Base-by-base conservation (phyloP, 2,888 invertebrate species). In the Coelogynopora nodosa region DNA sequence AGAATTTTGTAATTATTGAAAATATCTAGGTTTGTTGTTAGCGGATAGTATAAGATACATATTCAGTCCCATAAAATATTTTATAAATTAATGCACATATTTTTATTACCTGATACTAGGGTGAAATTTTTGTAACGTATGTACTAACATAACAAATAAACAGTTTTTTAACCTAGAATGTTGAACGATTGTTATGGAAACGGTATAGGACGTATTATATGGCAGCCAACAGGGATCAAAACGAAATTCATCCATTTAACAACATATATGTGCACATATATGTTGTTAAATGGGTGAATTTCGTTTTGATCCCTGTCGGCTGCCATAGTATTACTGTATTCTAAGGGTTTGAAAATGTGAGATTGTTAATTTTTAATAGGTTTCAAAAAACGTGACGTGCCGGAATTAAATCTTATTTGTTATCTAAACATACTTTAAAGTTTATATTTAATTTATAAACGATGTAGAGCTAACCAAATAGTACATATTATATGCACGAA, bases 31-130 rank as follows among this genome's bases (percentile, higher is more conserved):
- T 23, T 74, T 74, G 23, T 13, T 74, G 74, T 74, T 74, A 74
- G 74, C 74, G 2, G 74, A 74, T 74, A 74, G 74, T 74, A 74
- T 74, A 74, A 74, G 74, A 74, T 74, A 74, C 74, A 74, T 74
- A 74, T 74, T 74, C 18, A 23, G 74, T 74, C 5, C 74, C 74
- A 74, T 74, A 23, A 74, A 74, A 74, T 74, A 74, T 74, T 5
- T 74, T 74, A 13, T 23, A 5, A 74, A 74, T 5, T 23, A 23
- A n/a, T 74, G 18, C 74, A 23, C 23, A 74, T 23, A 23, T 74
- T 74, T 74, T 13, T 74, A 23, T 74, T 74, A 74, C 74, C 74
- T 74, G 23, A 74, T 23, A 23, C 74, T 74, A 74, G 18, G 18
- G 74, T 26, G 23, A 74, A 74, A 74, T 74, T 2, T 74, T n/a